phyloP scores from a whole-genome alignment of 2,113 vertebrate species.

The Anas platyrhynchos region DNA sequence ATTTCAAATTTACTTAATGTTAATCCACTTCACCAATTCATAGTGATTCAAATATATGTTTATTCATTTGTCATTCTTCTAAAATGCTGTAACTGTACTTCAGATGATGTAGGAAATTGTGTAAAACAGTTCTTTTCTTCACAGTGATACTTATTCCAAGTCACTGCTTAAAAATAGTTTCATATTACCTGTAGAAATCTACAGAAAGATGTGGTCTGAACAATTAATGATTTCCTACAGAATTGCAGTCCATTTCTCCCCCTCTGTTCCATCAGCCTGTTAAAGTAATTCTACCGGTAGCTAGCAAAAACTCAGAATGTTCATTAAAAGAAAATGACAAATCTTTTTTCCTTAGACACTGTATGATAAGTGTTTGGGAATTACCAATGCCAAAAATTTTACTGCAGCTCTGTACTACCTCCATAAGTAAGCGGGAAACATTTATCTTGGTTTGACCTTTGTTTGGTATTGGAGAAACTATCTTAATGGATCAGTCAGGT shows the following conservation, averaged over 20 bases:
- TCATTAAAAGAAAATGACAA: constrained; percentile 47
- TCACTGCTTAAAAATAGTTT: background rate
- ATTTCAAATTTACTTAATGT: constrained; percentile 40
- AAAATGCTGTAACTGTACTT: background rate
- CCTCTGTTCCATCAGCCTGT: constrained; percentile 49
- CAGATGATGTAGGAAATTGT: constrained; percentile 5
- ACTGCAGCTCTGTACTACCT: background rate
- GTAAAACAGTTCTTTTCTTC: constrained; percentile 8
- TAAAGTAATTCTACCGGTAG: constrained; percentile 59
- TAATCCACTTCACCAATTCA: constrained; percentile 27
- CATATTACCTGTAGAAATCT: constrained; percentile 43
- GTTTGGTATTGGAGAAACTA: constrained; percentile 43
- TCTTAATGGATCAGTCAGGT: background rate
- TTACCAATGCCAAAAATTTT: constrained; percentile 14
- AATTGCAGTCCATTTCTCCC: constrained; percentile 39
- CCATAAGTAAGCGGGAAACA: constrained; percentile 36
- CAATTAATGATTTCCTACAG: constrained; percentile 64
- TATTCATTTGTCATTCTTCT: constrained; percentile 35
- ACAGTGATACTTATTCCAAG: background rate
- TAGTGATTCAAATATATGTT: constrained; percentile 16
- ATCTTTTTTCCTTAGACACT: background rate
- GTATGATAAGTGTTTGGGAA: constrained; percentile 14
- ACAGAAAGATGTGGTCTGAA: constrained; percentile 43
- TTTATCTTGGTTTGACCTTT: constrained; percentile 51
- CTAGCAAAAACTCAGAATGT: constrained; percentile 37